phyloP scores from a whole-genome alignment of 2,888 invertebrate genomes.

The Herminia tarsipennalis region DNA sequence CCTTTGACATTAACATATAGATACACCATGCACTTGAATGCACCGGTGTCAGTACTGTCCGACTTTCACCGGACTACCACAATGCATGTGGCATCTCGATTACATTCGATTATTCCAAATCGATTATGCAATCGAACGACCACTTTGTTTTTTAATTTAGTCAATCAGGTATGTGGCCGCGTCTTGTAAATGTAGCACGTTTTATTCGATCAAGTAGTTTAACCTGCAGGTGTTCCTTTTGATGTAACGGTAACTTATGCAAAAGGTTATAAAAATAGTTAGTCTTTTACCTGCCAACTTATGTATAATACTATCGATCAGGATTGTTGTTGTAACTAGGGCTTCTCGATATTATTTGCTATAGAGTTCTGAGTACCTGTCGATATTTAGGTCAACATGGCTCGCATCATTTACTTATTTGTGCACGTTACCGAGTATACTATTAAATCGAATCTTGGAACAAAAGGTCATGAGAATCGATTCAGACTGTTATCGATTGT shows the following conservation, averaged over 20 bases:
- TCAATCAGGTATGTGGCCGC: background rate
- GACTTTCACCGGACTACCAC: slow-evolving; percentile 52
- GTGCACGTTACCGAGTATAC: background rate
- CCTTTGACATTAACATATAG: slow-evolving; percentile 48
- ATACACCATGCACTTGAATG: slow-evolving; percentile 19
- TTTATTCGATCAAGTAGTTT: background rate
- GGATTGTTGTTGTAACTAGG: no score
- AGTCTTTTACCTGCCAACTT: no score
- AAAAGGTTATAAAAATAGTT: no score
- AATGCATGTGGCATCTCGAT: slow-evolving; percentile 46
- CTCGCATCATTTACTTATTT: background rate
- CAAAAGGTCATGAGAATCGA: slow-evolving; percentile 20
- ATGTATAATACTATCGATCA: no score
- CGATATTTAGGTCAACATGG: background rate
- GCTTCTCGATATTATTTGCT: no score
- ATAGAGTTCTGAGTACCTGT: background rate
- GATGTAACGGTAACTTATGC: no score
- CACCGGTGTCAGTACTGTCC: slow-evolving; percentile 28
- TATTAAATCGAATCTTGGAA: background rate
- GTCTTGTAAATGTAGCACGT: background rate
- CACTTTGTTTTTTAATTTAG: slow-evolving; percentile 40
- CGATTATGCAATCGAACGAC: slow-evolving; percentile 45
- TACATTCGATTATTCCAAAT: slow-evolving; percentile 37
- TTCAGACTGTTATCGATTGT: slow-evolving; percentile 16
- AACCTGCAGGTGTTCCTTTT: no score